Conservation (phyloP, 2,797 vertebrate species). For the Loriculus beryllinus region DNA sequence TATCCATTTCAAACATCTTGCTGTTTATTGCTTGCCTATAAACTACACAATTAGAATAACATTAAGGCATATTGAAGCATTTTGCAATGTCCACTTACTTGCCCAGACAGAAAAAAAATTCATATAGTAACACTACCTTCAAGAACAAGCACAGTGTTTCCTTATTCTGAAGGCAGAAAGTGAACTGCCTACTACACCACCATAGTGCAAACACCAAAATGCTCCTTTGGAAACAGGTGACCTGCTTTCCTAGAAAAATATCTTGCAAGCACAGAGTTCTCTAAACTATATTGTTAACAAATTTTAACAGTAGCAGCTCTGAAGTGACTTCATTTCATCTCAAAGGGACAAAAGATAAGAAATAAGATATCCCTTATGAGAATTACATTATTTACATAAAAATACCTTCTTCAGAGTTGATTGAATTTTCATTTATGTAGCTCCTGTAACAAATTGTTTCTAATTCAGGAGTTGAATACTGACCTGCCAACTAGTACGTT, state of each 20-base stretch:
- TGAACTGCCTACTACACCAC: neutral
- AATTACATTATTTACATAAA: neutral
- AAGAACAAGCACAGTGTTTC: neutral
- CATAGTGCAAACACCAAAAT: neutral
- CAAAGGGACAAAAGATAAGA: neutral
- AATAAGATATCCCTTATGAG: neutral
- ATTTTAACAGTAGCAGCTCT: neutral
- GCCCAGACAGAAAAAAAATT: neutral
- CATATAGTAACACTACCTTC: neutral
- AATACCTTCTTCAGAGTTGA: neutral
- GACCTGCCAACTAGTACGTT: neutral
- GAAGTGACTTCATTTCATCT: neutral
- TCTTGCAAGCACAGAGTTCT: neutral
- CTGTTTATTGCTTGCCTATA: constrained; percentile 89
- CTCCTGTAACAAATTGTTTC: neutral
- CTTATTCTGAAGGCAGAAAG: neutral
- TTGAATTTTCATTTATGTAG: neutral
- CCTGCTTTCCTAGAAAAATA: neutral
- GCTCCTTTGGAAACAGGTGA: neutral
- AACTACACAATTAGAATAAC: constrained; percentile 77
- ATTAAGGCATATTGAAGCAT: constrained; percentile 44
- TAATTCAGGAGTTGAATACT: neutral
- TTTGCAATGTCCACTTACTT: constrained; percentile 35
- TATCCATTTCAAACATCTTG: constrained; percentile 88
- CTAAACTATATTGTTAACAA: neutral